A percentile compares a stretch with the other conserved stretches of the same genome.
Conservation (phyloP, 2,888 invertebrate species). For the Mamestra brassicae region DNA sequence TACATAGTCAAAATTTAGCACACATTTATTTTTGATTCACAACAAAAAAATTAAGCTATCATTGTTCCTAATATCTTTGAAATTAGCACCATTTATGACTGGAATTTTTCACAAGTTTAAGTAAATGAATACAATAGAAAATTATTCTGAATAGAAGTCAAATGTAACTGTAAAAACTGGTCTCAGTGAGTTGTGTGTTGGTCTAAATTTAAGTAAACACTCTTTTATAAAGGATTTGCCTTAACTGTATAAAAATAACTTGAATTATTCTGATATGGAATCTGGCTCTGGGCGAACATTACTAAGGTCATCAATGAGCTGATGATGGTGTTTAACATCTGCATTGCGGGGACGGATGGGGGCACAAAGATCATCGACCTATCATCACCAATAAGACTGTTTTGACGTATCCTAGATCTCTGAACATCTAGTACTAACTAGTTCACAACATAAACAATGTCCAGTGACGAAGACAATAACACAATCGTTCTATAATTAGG, state of each 20-base stretch:
- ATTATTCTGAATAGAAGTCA: constrained; percentile 2
- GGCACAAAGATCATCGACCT: constrained; percentile 56
- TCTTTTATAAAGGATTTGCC: background rate
- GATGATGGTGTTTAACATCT: constrained; percentile 42
- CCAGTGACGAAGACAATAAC: constrained; percentile 72
- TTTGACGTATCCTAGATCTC: constrained; percentile 25
- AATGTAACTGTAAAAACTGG: constrained; percentile 31
- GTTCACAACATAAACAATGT: constrained; percentile 73
- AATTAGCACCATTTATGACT: background rate
- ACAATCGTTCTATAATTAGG: constrained; percentile 79
- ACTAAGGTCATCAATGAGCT: background rate
- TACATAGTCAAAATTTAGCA: background rate
- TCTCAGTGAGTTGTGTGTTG: background rate
- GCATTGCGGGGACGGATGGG: constrained; percentile 55
- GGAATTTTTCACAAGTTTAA: background rate
- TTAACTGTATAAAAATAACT: background rate
- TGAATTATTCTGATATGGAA: constrained; percentile 13
- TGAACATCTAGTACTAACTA: constrained; percentile 49
- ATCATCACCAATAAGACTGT: constrained; percentile 36
- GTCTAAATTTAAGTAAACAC: background rate
- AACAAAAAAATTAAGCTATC: background rate
- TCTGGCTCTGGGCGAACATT: background rate
- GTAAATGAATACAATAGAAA: constrained; percentile 21
- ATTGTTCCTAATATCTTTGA: background rate
- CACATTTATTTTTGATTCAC: constrained; percentile 2